Percentiles rank a stretch among this genome's conserved stretches.
These are phyloP conservation scores for Achroia grisella DNA, from an alignment of 1,140 invertebrate species.

Conservation along the genomic window DNA sequence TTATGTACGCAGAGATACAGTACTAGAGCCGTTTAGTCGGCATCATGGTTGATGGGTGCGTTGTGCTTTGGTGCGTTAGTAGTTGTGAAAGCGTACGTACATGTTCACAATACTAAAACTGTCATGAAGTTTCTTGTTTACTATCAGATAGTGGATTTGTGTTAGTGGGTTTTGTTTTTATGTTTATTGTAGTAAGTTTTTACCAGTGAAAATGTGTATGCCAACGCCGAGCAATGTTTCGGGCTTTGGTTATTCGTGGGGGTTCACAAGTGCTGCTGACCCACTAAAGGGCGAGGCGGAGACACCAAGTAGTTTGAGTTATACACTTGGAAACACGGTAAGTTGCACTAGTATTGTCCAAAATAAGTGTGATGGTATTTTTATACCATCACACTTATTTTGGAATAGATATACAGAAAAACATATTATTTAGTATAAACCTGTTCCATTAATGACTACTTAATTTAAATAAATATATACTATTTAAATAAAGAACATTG, in stretches of 20 bases:
- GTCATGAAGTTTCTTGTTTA: conserved; percentile 67
- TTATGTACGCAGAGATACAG: background rate
- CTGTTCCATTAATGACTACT: too few species aligned
- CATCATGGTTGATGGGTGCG: conserved; percentile 50
- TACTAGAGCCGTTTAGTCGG: conserved; percentile 20
- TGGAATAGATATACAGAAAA: too few species aligned
- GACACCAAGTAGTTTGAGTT: conserved; percentile 67
- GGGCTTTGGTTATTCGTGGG: conserved; percentile 71
- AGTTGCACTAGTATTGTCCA: too few species aligned
- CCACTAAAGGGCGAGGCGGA: conserved; percentile 69
- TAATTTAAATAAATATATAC: too few species aligned
- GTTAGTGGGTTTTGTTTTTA: conserved; percentile 50
- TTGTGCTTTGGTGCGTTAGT: conserved; percentile 60
- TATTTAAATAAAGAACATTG: too few species aligned
- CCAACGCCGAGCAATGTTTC: conserved; percentile 70
- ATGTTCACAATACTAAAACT: conserved; percentile 60
- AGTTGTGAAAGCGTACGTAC: conserved; percentile 62
- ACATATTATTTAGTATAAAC: too few species aligned
- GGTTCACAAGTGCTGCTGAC: conserved; percentile 65
- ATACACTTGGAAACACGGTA: conserved; percentile 70
- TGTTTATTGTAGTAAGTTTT: conserved; percentile 31
- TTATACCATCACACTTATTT: too few species aligned
- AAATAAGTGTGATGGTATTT: too few species aligned
- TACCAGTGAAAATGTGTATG: conserved; percentile 68
- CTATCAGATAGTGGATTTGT: conserved; percentile 55